A percentile compares a stretch with the other conserved stretches of the same genome.
These are phyloP conservation scores for Xenopus tropicalis DNA, from an alignment of 2,113 vertebrate genomes.

Conservation along the genomic window UCB_Xtro_10.0 CM004445.2:130810001-130810500, in stretches of 20 bases:
- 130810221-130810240: slow-evolving; percentile 55
- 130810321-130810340: slow-evolving; percentile 23
- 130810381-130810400: slow-evolving; percentile 53
- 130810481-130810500: not conserved
- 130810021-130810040: not conserved
- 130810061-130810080: slow-evolving; percentile 76
- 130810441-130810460: rapidly evolving
- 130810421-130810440: slow-evolving; percentile 76
- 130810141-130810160: slow-evolving; percentile 77
- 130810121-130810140: slow-evolving; percentile 80
- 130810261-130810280: slow-evolving; percentile 35
- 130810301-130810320: slow-evolving; percentile 64
- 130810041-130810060: not conserved
- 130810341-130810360: slow-evolving; percentile 70
- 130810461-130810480: not conserved
- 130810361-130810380: slow-evolving; percentile 74
- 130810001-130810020: not conserved
- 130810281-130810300: slow-evolving; percentile 65
- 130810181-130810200: slow-evolving; percentile 84
- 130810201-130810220: slow-evolving; percentile 80
- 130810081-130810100: slow-evolving; percentile 84
- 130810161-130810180: slow-evolving; percentile 81
- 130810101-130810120: slow-evolving; percentile 76
- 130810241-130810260: rapidly evolving
- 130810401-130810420: slow-evolving; percentile 60